Conservation (phyloP, 2,113 vertebrate genomes). For the Protomyctophum bolini region DNA sequence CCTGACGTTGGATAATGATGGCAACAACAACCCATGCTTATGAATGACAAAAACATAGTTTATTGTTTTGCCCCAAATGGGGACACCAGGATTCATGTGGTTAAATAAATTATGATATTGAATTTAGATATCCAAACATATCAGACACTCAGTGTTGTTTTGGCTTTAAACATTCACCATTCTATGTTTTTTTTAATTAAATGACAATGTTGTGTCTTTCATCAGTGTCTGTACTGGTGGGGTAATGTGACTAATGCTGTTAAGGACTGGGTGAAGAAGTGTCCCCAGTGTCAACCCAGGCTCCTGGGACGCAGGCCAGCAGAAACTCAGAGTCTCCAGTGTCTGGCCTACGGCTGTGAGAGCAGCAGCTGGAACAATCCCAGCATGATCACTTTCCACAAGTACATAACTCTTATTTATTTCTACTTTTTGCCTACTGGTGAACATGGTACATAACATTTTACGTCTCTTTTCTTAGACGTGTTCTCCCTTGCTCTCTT, state of each 20-base stretch:
- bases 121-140: not conserved
- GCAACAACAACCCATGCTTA: too few relatives aligned
- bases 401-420: conserved; percentile 21
- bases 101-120: too few relatives aligned
- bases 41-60: too few relatives aligned
- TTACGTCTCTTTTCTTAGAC: too few relatives aligned
- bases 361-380: conserved; percentile 42
- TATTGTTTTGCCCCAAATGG: too few relatives aligned
- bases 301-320: too few relatives aligned
- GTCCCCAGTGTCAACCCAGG: conserved; percentile 31
- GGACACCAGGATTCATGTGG: too few relatives aligned
- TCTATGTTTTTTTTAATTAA: not conserved
- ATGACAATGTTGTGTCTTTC: conserved; percentile 8
- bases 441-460: not conserved
- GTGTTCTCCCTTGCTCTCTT: too few relatives aligned
- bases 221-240: conserved; percentile 64
- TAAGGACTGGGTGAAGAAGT: conserved; percentile 53
- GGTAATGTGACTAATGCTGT: conserved; percentile 47
- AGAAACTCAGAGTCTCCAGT: not conserved
- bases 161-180: too few relatives aligned
- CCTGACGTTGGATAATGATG: too few relatives aligned
- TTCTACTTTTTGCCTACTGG: not conserved
- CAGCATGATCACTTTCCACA: conserved; percentile 55
- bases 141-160: not conserved
- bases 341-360: conserved; percentile 63